phyloP scores from a whole-genome alignment of 2,797 vertebrate species.

The Oreochromis mossambicus region DNA sequence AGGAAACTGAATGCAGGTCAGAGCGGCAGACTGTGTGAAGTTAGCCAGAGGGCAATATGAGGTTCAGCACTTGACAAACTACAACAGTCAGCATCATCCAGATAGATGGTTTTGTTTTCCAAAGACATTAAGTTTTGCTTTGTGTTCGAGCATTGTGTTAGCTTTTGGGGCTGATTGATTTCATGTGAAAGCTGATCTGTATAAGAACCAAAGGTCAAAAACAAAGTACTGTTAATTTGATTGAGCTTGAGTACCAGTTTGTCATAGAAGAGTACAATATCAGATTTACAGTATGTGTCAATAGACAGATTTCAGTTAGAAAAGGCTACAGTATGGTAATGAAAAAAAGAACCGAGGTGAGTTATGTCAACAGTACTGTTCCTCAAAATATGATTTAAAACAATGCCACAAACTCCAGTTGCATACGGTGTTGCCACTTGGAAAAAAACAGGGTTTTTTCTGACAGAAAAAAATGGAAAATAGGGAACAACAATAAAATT shows the following conservation, averaged over 20 bases:
- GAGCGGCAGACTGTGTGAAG: neutral
- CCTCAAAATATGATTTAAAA: neutral
- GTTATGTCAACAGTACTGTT: neutral
- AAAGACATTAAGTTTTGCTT: neutral
- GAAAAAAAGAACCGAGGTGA: neutral
- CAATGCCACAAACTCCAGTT: neutral
- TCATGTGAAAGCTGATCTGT: neutral
- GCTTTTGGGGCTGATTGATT: neutral
- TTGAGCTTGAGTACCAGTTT: neutral
- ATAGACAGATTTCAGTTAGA: neutral
- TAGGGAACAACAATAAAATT: neutral
- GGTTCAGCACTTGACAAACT: neutral
- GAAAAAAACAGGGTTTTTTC: rapidly evolving
- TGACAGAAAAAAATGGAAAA: neutral
- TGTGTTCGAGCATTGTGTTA: neutral
- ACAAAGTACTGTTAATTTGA: neutral
- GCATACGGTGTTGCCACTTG: neutral
- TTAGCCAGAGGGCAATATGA: neutral
- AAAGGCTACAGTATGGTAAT: neutral
- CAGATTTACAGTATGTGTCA: neutral
- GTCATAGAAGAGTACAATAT: neutral
- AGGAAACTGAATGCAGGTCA: slow-evolving; percentile 15
- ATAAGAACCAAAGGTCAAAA: neutral
- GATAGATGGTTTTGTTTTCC: neutral
- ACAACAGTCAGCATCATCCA: neutral